phyloP scores from a whole-genome alignment of 2,113 vertebrate genomes.

The Mesitornis unicolor region DNA sequence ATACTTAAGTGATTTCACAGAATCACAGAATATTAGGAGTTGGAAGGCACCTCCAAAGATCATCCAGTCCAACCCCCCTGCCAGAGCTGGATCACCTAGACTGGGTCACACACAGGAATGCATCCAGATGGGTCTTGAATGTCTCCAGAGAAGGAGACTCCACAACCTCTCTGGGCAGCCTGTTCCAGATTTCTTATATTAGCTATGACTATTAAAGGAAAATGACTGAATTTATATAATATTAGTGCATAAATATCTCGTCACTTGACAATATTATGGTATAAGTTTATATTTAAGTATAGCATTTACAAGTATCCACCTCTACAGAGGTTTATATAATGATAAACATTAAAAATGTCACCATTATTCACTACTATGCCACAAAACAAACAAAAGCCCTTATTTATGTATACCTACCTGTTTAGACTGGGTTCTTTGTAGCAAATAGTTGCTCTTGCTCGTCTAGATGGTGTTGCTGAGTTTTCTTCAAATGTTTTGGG shows the following conservation, averaged over 20 bases:
- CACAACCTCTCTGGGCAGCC: too few species aligned
- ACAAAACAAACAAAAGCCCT: neutral
- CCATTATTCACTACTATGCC: neutral
- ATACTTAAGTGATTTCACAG: neutral
- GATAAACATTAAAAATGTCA: neutral
- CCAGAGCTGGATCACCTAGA: too few species aligned
- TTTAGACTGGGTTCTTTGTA: conserved; percentile 68
- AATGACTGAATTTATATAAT: neutral
- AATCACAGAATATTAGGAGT: too few species aligned
- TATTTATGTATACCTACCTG: neutral
- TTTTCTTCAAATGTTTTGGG: neutral
- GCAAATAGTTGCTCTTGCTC: neutral
- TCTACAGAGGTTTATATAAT: neutral
- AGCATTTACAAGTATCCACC: neutral
- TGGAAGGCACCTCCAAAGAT: too few species aligned
- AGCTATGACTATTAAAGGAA: neutral
- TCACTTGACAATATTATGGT: neutral
- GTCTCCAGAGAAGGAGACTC: too few species aligned
- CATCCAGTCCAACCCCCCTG: too few species aligned
- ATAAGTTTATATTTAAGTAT: neutral
- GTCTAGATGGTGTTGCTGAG: neutral
- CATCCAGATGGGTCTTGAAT: too few species aligned
- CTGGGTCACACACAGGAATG: too few species aligned
- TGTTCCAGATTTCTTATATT: neutral
- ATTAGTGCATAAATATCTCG: neutral